Evolutionary conservation across 2,797 vertebrate species (phyloP).

Genomic region (Micropoecilia bifurca): DNA sequence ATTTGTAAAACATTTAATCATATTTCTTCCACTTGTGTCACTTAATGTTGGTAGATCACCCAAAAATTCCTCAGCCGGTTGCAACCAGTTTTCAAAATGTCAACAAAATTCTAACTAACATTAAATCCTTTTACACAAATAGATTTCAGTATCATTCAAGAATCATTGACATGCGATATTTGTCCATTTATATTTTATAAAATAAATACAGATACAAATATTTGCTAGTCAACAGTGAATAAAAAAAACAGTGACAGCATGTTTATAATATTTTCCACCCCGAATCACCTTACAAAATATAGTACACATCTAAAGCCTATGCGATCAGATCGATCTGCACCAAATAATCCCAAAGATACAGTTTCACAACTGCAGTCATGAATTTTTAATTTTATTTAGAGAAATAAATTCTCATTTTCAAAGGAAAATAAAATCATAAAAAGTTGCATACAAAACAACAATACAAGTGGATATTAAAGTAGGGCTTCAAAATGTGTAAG

Average conservation of each 20-base stretch:
- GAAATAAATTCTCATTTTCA: neutral
- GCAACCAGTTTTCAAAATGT: neutral
- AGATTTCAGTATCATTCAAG: neutral
- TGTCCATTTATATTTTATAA: neutral
- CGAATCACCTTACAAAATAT: neutral
- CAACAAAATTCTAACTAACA: neutral
- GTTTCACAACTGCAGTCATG: neutral
- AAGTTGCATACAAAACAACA: neutral
- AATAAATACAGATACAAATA: neutral
- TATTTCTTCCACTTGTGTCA: neutral
- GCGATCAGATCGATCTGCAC: neutral
- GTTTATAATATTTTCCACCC: neutral
- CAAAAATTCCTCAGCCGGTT: neutral
- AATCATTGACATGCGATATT: neutral
- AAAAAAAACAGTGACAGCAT: neutral
- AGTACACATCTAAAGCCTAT: neutral
- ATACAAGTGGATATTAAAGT: neutral
- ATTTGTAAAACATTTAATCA: neutral
- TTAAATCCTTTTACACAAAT: neutral
- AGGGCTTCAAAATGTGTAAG: neutral
- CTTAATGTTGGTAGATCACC: neutral
- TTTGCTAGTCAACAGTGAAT: neutral
- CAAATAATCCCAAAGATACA: neutral
- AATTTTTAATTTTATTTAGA: neutral
- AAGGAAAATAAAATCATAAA: neutral